Base-by-base conservation (phyloP, 2,797 vertebrate species). In the Sebastes hubbsi region DNA sequence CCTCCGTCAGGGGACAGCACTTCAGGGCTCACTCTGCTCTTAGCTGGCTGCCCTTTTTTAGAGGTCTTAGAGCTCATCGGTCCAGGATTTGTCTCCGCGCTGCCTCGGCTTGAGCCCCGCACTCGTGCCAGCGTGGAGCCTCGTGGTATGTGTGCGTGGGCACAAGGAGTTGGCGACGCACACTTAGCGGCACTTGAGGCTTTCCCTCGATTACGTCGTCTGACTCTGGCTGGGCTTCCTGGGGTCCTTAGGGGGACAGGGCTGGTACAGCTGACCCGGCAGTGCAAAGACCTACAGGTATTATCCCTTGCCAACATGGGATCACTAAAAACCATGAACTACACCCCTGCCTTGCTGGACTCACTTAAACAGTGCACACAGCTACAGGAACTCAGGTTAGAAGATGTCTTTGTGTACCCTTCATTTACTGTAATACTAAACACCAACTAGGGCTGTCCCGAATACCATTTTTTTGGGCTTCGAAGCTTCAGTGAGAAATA, bases 261-360 rank as follows among this genome's bases (percentile, higher is more conserved):
- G 63, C 95, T 99, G 6, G 30, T 97, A 6, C 96, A 88, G 91
- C 92, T 99, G 0, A 95, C 96, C 83, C 90, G 93, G 80, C 96
- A 94, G 90, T 98, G 97, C 93, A 96, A 90, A 80, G 96, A 97
- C 78, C 95, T 99, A 4, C 95, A 86, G 89, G 94, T 95, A 0
- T 96, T 99, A 36, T 99, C 98, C 0, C 90, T 99, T 29, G 97
- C 98, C 86, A 99, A 99, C 93, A 93, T 99, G 81, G 99, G 99
- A 73, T 95, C 95, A 64, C 95, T 97, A 91, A 98, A 98, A 81
- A 97, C 96, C 22, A 95, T 98, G 94, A 97, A 95, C 81, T 99
- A 98, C 91, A 95, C 92, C 49, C 86, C 96, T 1, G 96, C 97
- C 63, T 95, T 99, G 73, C 90, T 96, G 76, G 97, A 99, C 84